These are phyloP conservation scores for Heliconius ethilla DNA, from an alignment of 2,888 invertebrate genomes.

Conservation along the genomic window DNA sequence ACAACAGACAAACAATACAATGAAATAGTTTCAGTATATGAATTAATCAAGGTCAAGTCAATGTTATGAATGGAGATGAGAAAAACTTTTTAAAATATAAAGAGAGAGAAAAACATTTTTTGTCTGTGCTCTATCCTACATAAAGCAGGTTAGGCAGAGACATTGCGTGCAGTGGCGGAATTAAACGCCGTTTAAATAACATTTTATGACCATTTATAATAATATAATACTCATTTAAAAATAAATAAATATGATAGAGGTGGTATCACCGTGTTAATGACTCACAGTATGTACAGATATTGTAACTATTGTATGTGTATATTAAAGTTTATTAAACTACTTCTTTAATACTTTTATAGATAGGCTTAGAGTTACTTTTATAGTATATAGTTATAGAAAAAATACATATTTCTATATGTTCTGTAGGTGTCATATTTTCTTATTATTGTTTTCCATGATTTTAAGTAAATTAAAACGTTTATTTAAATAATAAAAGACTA, in stretches of 20 bases:
- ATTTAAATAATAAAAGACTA: background rate
- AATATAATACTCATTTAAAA: background rate
- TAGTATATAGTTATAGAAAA: background rate
- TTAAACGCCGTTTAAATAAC: background rate
- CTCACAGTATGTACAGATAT: background rate
- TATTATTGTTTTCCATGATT: no score
- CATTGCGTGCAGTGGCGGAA: background rate
- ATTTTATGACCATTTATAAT: background rate
- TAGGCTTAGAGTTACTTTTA: background rate
- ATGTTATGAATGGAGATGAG: background rate
- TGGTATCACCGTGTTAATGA: conserved; percentile 17
- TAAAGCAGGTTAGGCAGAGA: background rate
- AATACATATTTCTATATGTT: background rate
- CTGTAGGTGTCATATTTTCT: background rate
- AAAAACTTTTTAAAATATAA: background rate
- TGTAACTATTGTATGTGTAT: background rate
- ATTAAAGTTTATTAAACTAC: background rate
- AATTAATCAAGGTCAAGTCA: background rate
- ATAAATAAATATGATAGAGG: conserved; percentile 12
- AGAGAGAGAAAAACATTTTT: no score
- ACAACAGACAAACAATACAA: no score
- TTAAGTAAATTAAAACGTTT: background rate
- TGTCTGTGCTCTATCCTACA: background rate
- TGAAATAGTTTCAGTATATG: background rate
- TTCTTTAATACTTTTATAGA: background rate